Evolutionary conservation across 2,113 vertebrate genomes (phyloP).

Genomic region (Strix aluco): DNA sequence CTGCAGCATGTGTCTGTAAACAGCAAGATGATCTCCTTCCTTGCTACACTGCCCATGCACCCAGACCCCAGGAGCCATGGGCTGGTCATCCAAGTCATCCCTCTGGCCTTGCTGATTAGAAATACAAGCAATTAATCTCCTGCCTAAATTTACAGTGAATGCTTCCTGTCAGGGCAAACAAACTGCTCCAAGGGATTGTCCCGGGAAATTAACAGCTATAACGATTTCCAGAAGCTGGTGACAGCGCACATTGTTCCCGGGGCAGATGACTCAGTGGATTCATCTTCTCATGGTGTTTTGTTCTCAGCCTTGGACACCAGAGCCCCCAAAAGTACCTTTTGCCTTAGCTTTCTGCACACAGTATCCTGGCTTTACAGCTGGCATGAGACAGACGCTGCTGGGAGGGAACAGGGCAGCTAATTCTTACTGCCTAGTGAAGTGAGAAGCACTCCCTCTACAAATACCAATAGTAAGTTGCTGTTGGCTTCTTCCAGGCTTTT

Average conservation of each 20-base stretch:
- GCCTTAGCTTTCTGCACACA: background rate
- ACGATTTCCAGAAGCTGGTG: background rate
- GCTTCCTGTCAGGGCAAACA: background rate
- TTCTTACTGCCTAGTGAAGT: background rate
- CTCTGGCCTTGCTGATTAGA: background rate
- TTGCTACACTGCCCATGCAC: fast-evolving
- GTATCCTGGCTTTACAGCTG: background rate
- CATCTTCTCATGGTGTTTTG: background rate
- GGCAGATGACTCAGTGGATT: background rate
- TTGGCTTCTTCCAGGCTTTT: background rate
- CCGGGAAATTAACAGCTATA: background rate
- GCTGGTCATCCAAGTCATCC: background rate
- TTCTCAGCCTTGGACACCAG: background rate
- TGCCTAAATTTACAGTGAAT: background rate
- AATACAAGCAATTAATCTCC: background rate
- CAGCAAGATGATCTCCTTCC: fast-evolving
- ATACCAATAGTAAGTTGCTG: background rate
- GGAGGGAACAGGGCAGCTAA: background rate
- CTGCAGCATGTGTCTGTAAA: background rate
- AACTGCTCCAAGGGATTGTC: background rate
- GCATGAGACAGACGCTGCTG: fast-evolving
- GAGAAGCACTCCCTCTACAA: background rate
- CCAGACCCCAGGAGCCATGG: fast-evolving
- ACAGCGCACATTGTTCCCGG: background rate
- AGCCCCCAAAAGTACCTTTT: background rate